Evolutionary conservation across 2,797 vertebrate species (phyloP), one percentile per base, ranked within the genome.

Genomic region (Tadarida brasiliensis): DNA sequence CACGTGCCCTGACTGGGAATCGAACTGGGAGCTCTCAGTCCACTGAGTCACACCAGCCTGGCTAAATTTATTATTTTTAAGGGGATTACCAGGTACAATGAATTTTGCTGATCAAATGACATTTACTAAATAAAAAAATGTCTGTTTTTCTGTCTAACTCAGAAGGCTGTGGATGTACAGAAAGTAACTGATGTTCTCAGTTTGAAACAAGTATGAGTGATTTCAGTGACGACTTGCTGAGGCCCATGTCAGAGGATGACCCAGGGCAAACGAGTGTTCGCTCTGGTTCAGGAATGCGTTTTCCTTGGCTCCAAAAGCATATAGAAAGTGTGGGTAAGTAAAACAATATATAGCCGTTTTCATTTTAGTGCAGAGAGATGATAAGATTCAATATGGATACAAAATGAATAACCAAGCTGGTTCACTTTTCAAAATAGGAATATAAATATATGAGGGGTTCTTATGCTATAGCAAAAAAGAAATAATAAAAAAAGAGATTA

Each of bases 301-400:
- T 98, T 96, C 98, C 98, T 12, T 97, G 95, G 77, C 92, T 97
- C 57, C 96, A 90, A 9, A 84, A 67, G 26, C 68, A 80, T 11
- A 1, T 98, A 59, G 88, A n/a, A 30, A 77, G 57, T 5, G 84
- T 96, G 6, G 96, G 98, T 98, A 97, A 98, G 98, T 83, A 67
- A 76, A 33, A 49, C 28, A 39, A 5, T 4, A 7, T 1, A 0
- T 22, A 68, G 14, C n/a, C 35, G 1, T 90, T 80, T 83, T 30
- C 39, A 7, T 59, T 30, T 28, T 28, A 20, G 11, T 17, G 5
- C 33, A 57, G 51, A 10, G 30, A 51, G 44, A 14, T 47, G 49
- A 0, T 59, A 19, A 85, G n/a, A 19, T 71, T 86, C 33, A 33
- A 2, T 28, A 20, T n/a, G 17, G 16, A n/a, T 71, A 14, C 30